These are phyloP conservation scores for Actinemys pallida DNA, from an alignment of 2,113 vertebrate species.

Conservation along the genomic window DNA sequence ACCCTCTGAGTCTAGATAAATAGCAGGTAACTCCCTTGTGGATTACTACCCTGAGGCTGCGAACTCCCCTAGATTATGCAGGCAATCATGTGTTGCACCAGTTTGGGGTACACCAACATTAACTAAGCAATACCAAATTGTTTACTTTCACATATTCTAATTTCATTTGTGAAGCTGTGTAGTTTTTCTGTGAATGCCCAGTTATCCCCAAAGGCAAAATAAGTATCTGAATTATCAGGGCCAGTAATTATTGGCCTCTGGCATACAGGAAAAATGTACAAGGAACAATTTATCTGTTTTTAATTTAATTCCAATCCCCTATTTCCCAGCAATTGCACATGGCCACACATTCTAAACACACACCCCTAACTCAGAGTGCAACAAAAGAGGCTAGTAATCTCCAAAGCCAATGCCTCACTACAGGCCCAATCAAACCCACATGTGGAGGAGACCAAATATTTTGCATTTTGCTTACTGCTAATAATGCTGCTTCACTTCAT, in stretches of 20 bases:
- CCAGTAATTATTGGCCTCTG: constrained; percentile 12
- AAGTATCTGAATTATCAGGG: not conserved
- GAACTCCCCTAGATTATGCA: not conserved
- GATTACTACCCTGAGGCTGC: not conserved
- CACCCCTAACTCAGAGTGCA: not conserved
- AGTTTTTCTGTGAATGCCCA: not conserved
- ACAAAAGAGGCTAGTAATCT: not conserved
- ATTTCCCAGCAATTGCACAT: not conserved
- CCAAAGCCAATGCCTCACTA: constrained; percentile 28
- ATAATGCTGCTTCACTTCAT: constrained; percentile 73
- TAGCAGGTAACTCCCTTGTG: not conserved
- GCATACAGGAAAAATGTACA: not conserved
- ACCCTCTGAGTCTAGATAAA: not conserved
- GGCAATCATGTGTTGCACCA: not conserved
- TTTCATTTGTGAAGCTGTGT: not conserved
- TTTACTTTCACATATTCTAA: not conserved
- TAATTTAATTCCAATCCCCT: not conserved
- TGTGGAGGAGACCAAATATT: constrained; percentile 58
- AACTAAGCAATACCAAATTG: not conserved
- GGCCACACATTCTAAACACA: not conserved
- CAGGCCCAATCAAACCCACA: constrained; percentile 48
- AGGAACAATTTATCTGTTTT: constrained; percentile 23
- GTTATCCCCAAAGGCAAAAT: constrained; percentile 17
- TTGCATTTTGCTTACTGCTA: constrained; percentile 66
- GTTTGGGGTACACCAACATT: not conserved